Conservation (phyloP, 2,113 vertebrate genomes). For the Hippocampus mohnikei region DNA sequence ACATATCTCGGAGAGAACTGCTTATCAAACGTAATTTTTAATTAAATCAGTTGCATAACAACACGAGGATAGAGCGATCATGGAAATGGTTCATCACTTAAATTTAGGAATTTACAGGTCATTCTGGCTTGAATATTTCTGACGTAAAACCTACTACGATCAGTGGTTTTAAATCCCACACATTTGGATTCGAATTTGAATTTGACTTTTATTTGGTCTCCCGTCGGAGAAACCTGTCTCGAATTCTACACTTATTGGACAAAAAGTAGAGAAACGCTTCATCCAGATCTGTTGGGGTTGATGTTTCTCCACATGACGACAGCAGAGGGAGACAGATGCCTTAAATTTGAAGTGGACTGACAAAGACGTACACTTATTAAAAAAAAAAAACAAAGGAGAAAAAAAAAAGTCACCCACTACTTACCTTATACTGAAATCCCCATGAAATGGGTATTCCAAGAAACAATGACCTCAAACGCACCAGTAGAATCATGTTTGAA, state of each 20-base stretch:
- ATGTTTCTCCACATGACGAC: not conserved
- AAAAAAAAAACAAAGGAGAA: no score
- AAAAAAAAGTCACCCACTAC: no score
- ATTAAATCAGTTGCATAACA: not conserved
- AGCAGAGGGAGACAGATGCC: constrained; percentile 41
- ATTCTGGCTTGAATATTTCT: not conserved
- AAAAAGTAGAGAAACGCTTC: not conserved
- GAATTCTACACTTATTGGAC: no score
- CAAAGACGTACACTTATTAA: not conserved
- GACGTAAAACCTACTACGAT: not conserved
- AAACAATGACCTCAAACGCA: no score
- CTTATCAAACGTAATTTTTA: not conserved
- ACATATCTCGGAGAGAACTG: not conserved
- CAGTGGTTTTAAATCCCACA: not conserved
- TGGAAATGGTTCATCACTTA: not conserved
- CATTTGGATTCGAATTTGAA: no score
- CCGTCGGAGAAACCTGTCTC: no score
- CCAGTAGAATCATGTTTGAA: no score
- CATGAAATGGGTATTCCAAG: no score
- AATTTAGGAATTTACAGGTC: not conserved
- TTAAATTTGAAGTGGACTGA: not conserved
- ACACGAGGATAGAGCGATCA: not conserved
- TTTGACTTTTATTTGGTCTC: no score
- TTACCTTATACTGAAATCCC: no score
- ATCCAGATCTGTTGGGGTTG: not conserved